Base-by-base conservation (phyloP, 2,888 invertebrate genomes). In the Cephus runcator region DNA sequence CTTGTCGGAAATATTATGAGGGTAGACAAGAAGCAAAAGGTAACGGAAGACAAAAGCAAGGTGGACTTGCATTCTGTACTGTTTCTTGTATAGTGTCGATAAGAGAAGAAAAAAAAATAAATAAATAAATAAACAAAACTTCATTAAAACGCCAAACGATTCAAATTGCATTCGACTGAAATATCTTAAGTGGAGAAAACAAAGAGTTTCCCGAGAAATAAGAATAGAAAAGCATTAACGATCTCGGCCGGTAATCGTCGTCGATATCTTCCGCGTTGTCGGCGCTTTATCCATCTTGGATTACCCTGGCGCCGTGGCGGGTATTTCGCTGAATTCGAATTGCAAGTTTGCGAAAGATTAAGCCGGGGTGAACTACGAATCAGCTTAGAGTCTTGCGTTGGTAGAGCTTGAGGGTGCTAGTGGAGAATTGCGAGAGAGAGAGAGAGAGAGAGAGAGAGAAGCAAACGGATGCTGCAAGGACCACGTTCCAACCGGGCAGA, bases 321-420 rank as follows among this genome's bases (percentile, higher is more conserved):
- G 71, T 71, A 71, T 71, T 34, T 71, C 77, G 69, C 30, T 33
- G 78, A 78, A 76, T 33, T 31, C 36, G 78, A 76, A 75, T 71
- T 78, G 40, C 80, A 83, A 86, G 81, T 86, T 87, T 86, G 85
- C 84, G 82, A 80, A 83, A 86, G 86, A 88, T 88, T 87, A 88
- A 85, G 81, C 78, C 79, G 77, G 81, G 76, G 82, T 81, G 83
- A 85, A 80, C 83, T 83, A 83, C 85, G 84, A 84, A 87, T 87
- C 85, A 85, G 86, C 84, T 85, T 85, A 84, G 80, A 74, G 36
- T 76, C 56, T 56, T 56, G 56, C 40, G 33, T 68, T 75, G 31
- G 56, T 78, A 79, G 80, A 77, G 79, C 76, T 76, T 77, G 83
- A 79, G 79, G 79, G 75, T 81, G 77, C 75, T 79, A 79, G 79